A percentile compares a stretch with the other conserved stretches of the same genome.
Evolutionary conservation across 2,113 vertebrate genomes (phyloP).

Genomic region (Calyptommatus sinebrachiatus): DNA sequence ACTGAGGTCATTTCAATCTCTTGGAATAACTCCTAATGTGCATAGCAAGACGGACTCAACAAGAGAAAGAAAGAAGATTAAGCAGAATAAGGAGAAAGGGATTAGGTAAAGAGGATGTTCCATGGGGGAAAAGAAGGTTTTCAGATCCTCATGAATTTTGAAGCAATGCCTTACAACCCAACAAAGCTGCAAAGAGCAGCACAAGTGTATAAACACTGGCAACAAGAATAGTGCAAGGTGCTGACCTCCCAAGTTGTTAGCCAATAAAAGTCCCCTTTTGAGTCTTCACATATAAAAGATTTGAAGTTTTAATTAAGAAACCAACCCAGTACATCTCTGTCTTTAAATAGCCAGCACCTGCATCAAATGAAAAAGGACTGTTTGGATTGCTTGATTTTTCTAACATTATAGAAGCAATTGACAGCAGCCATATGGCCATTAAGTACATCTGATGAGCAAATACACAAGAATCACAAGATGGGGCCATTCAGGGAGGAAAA

Average conservation of each 20-base stretch:
- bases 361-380: constrained; percentile 54
- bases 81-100: constrained; percentile 48
- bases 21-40: constrained; percentile 41
- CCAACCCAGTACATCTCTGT: constrained; percentile 40
- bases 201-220: not conserved
- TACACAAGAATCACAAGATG: constrained; percentile 35
- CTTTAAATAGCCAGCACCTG: constrained; percentile 58
- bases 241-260: constrained; percentile 15
- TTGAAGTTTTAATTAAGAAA: constrained; percentile 65
- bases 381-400: constrained; percentile 50
- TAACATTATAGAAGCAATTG: constrained; percentile 42
- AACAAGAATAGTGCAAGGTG: not conserved
- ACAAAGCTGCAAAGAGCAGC: not conserved
- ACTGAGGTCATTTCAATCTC: constrained; percentile 51
- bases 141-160: constrained; percentile 26
- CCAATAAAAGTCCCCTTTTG: constrained; percentile 30
- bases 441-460: constrained; percentile 54
- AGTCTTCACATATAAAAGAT: constrained; percentile 47
- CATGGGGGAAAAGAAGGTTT: constrained; percentile 8
- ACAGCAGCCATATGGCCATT: constrained; percentile 42
- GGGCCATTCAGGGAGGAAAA: constrained; percentile 39
- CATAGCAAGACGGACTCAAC: constrained; percentile 44
- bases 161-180: constrained; percentile 26
- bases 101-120: constrained; percentile 57
- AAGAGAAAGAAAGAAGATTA: constrained; percentile 61